These are phyloP conservation scores for Poeciliopsis gracilis DNA, from an alignment of 2,797 vertebrate genomes.

Conservation along the genomic window DNA sequence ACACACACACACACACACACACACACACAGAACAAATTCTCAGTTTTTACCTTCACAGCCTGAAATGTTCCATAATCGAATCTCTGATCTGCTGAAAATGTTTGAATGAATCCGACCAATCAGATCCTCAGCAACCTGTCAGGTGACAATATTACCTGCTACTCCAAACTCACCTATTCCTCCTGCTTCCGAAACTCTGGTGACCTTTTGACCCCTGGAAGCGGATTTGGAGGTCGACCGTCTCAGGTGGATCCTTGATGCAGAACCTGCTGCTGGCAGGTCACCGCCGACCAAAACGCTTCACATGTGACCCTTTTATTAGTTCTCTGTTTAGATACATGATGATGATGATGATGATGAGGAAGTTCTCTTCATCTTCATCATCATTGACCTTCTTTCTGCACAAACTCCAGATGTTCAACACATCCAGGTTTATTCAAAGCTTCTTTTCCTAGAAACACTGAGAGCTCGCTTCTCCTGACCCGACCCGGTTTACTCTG, in stretches of 20 bases:
- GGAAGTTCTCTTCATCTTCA: not conserved
- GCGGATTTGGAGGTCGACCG: too few species aligned
- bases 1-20: too few species aligned
- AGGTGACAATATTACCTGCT: not conserved
- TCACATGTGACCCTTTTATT: not conserved
- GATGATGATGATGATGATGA: not conserved
- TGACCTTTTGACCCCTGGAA: too few species aligned
- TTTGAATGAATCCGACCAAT: not conserved
- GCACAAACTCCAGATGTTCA: not conserved
- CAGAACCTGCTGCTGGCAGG: not conserved
- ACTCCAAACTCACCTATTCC: not conserved
- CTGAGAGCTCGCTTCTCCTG: not conserved
- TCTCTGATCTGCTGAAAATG: too few species aligned
- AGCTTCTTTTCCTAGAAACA: not conserved
- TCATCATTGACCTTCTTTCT: not conserved
- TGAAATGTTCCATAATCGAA: not conserved
- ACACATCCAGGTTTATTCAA: not conserved
- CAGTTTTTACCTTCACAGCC: not conserved
- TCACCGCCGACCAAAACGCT: not conserved
- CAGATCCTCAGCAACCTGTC: not conserved
- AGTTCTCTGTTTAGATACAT: not conserved
- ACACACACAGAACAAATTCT: not conserved
- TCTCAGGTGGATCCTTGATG: too few species aligned
- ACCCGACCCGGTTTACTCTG: conserved; percentile 1
- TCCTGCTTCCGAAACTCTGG: not conserved